Evolutionary conservation across 2,113 vertebrate species (phyloP), one percentile per base, ranked within the genome.

Genomic region (Myotis yumanensis): DNA sequence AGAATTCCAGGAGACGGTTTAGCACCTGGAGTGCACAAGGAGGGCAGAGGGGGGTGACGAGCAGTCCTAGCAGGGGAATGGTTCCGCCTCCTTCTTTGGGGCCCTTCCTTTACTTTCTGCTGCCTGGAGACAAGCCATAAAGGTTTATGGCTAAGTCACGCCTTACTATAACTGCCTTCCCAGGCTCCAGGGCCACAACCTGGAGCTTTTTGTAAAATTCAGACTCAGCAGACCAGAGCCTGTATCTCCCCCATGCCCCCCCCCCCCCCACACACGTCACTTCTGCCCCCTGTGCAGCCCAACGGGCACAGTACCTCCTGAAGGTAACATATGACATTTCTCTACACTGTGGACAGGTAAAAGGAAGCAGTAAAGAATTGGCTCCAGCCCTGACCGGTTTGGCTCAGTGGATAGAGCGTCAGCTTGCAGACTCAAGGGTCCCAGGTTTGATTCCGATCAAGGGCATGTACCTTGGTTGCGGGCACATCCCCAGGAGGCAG

Each of bases 141-240:
- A 32, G 11, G 4, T 17, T 28, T 18, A 23, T 5, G 15, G 16
- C 22, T 3, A 22, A 4, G 9, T n/a, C 76, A 11, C 0, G 0
- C 23, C 68, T 54, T 11, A 3, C 52, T 2, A 4, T 15, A 28
- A 32, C 73, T 3, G 28, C 11, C 16, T 5, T 12, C 8, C 11
- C n/a, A 3, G 11, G 25, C 66, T 15, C 76, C 57, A 10, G 57
- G 75, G 57, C 46, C 30, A 15, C 40, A 48, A 30, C 18, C 11
- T 7, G 15, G 5, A 8, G 37, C 11, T 23, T 23, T 57, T 30
- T 35, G 43, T 14, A 17, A 89, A 48, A 16, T 25, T 23, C 32
- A 37, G 72, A 48, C 86, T 30, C 2, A 8, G 11, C 25, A 32
- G 85, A 37, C 37, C 37, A 22, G 8, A 12, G 69, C 51, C 48